Base-by-base conservation (phyloP, 2,113 vertebrate species). In the Dolichallabes microphthalmus region DNA sequence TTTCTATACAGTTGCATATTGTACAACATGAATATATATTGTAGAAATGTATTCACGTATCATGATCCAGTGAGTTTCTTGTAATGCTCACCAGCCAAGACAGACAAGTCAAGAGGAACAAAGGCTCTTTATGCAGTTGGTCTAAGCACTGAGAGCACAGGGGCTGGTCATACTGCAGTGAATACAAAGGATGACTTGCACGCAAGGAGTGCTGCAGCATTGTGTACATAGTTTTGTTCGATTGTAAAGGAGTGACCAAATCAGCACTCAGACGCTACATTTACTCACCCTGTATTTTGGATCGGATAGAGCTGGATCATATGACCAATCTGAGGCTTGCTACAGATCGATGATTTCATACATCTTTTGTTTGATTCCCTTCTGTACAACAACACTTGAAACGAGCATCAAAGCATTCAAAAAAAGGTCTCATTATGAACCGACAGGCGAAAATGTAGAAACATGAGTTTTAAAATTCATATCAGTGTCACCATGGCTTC, bases 111-210 rank as follows among this genome's bases (percentile, higher is more conserved):
- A 35, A 60, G 30, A 13, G 5, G 57, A 79, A 79, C 76, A 79
- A 60, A 79, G 76, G 20, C 30, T 79, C 76, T 79, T 79, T 79
- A 79, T 79, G 55, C 55, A 60, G 76, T 58, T 60, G 55, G 53
- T 13, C 2, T 78, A 32, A 22, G 55, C 55, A 39, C 76, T 60
- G 76, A 79, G 55, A 20, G 55, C 57, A 60, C 19, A 79, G 19
- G 39, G 20, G 20, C 22, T 25, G 30, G 30, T 58, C n/a, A 13
- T 32, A 57, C 52, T 78, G 76, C 76, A 58, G 27, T 32, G 76
- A 58, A 13, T 6, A 58, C 52, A 77, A 57, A 76, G 45, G 50
- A 30, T 17, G 15, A 57, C 52, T 55, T 55, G 74, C 74, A 57
- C 27, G 4, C 52, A 19, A 45, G 74, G 74, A 77, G n/a, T 22